Percentiles rank a stretch among this genome's conserved stretches.
These are phyloP conservation scores for Echinops telfairi DNA, from an alignment of 2,113 vertebrate species.

Conservation along the genomic window DNA sequence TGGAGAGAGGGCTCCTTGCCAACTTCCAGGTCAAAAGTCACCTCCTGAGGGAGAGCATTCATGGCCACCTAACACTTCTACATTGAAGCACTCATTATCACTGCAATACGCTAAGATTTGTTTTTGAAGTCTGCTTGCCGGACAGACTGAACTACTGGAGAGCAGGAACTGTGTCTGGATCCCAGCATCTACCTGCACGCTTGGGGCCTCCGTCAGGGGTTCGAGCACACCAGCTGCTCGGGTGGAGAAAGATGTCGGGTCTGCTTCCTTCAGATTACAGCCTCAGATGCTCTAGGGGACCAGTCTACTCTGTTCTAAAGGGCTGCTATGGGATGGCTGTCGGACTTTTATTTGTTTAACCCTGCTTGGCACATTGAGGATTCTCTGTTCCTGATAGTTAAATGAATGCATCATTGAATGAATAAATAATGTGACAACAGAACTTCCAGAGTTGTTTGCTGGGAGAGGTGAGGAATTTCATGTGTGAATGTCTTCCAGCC, in stretches of 20 bases:
- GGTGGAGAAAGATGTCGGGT: background rate
- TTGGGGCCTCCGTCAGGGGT: background rate
- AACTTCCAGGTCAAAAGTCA: background rate
- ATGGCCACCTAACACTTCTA: background rate
- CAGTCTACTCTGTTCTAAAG: background rate
- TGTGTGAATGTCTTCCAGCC: no score
- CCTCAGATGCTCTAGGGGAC: background rate
- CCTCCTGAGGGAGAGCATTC: background rate
- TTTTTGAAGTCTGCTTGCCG: background rate
- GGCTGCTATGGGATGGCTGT: background rate
- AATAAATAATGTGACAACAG: background rate
- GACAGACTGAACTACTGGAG: no score
- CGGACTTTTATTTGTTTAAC: background rate
- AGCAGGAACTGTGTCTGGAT: background rate
- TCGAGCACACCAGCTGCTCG: background rate
- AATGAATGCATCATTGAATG: background rate
- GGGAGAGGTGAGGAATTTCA: background rate
- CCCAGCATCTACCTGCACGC: background rate
- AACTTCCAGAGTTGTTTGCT: background rate
- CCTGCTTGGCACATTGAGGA: background rate
- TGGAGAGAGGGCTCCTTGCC: background rate
- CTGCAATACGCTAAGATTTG: background rate
- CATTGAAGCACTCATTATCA: background rate
- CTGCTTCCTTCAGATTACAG: background rate
- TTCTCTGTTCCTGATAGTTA: background rate